Evolutionary conservation across 2,888 invertebrate species (phyloP).

Genomic region (Heliconius ismenius): DNA sequence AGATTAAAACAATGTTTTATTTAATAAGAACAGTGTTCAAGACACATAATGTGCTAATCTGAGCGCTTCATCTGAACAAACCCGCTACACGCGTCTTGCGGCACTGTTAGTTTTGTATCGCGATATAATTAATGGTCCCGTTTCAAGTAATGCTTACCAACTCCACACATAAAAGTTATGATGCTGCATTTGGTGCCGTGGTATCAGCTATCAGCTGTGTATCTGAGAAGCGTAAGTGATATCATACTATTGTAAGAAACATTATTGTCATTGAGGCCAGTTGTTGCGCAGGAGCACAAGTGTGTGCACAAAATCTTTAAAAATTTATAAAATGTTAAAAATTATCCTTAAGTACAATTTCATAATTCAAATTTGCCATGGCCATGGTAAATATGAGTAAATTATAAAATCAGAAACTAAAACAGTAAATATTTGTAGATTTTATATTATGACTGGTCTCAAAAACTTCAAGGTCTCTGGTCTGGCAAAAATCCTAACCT

Average conservation of each 20-base stretch:
- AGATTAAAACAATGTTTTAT: neutral
- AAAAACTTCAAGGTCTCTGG: no score
- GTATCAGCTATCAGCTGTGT: constrained; percentile 18
- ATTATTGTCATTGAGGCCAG: neutral
- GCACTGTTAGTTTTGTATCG: constrained; percentile 30
- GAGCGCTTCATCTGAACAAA: constrained; percentile 19
- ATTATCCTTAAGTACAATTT: no score
- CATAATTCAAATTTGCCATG: no score
- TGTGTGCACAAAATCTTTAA: no score
- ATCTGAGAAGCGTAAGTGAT: neutral
- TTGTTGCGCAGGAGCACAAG: no score
- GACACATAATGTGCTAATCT: constrained; percentile 29
- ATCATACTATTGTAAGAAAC: neutral
- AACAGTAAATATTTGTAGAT: neutral
- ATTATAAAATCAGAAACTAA: neutral
- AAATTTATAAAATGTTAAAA: no score
- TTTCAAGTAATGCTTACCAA: constrained; percentile 36
- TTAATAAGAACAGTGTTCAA: constrained; percentile 7
- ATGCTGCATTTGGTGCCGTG: constrained; percentile 9
- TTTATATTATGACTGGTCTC: neutral
- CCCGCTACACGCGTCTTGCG: constrained; percentile 13
- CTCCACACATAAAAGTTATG: constrained; percentile 19
- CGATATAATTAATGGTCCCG: constrained; percentile 50
- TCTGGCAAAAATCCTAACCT: neutral
- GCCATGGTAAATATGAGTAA: neutral